These are phyloP conservation scores for Stigmatopora argus DNA, from an alignment of 2,113 vertebrate genomes.

Conservation along the genomic window DNA sequence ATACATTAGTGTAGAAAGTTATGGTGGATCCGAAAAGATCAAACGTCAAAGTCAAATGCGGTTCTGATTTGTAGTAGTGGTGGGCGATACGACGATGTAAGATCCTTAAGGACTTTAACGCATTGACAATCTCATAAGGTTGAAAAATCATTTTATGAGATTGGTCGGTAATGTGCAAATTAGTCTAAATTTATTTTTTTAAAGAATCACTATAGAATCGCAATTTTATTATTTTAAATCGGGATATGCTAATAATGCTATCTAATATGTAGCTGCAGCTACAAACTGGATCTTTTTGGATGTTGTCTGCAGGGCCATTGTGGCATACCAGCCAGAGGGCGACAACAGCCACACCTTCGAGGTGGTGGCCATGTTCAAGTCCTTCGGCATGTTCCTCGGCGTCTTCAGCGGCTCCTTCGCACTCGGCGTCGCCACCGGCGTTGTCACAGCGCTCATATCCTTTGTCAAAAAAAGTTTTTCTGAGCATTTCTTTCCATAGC, in stretches of 20 bases:
- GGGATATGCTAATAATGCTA: too few relatives aligned
- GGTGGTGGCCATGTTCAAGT: constrained; percentile 89
- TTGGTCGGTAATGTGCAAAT: too few relatives aligned
- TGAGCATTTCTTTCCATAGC: too few relatives aligned
- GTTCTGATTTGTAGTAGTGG: not conserved
- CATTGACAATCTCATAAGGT: too few relatives aligned
- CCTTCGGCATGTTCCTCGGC: constrained; percentile 90
- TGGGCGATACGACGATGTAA: too few relatives aligned
- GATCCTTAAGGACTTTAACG: too few relatives aligned
- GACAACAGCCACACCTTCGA: constrained; percentile 97
- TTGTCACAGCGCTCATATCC: constrained; percentile 97
- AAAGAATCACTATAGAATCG: too few relatives aligned
- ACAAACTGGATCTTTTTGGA: not conserved
- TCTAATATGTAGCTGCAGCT: too few relatives aligned
- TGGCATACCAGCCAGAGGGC: constrained; percentile 88
- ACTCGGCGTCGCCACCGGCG: constrained; percentile 89
- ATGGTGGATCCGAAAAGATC: not conserved
- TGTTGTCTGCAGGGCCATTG: constrained; percentile 79
- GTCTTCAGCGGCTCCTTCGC: constrained; percentile 98
- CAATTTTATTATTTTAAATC: not conserved
- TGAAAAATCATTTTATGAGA: too few relatives aligned
- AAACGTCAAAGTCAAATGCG: not conserved
- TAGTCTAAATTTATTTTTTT: too few relatives aligned
- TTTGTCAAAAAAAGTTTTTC: constrained; percentile 47
- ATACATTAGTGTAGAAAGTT: not conserved